Evolutionary conservation across 2,797 vertebrate species (phyloP).

Genomic region (Lacerta agilis): DNA sequence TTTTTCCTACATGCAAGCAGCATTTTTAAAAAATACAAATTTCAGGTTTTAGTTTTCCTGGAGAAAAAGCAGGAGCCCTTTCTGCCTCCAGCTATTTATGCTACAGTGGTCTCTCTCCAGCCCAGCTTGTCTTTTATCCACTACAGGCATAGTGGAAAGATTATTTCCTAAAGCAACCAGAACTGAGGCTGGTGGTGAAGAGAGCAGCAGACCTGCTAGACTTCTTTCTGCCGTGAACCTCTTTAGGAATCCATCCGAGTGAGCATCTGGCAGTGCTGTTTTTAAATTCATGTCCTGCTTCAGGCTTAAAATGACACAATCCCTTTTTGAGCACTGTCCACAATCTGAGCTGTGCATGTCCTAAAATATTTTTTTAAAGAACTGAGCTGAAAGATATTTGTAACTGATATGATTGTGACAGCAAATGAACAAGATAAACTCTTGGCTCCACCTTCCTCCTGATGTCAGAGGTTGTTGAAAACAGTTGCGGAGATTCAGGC

Average conservation of each 20-base stretch:
- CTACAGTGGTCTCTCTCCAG: background rate
- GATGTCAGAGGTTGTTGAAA: background rate
- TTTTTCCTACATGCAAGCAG: background rate
- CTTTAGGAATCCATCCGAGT: background rate
- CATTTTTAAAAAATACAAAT: background rate
- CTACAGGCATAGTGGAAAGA: background rate
- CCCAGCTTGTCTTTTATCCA: background rate
- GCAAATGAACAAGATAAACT: constrained; percentile 8
- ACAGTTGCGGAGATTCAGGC: background rate
- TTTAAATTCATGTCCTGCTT: background rate
- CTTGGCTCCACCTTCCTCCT: background rate
- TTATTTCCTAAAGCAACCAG: background rate
- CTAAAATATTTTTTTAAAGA: constrained; percentile 38
- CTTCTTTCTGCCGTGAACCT: background rate
- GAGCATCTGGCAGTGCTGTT: constrained; percentile 25
- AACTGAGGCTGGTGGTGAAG: background rate
- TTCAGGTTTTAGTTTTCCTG: background rate
- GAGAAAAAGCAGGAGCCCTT: background rate
- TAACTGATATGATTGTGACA: constrained; percentile 8
- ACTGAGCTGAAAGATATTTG: constrained; percentile 19
- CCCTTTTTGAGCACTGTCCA: background rate
- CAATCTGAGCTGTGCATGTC: constrained; percentile 32
- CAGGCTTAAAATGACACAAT: constrained; percentile 22
- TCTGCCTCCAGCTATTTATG: background rate
- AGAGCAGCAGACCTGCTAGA: background rate